Evolutionary conservation across 2,888 invertebrate genomes (phyloP).

Genomic region (Leptura quadrifasciata): DNA sequence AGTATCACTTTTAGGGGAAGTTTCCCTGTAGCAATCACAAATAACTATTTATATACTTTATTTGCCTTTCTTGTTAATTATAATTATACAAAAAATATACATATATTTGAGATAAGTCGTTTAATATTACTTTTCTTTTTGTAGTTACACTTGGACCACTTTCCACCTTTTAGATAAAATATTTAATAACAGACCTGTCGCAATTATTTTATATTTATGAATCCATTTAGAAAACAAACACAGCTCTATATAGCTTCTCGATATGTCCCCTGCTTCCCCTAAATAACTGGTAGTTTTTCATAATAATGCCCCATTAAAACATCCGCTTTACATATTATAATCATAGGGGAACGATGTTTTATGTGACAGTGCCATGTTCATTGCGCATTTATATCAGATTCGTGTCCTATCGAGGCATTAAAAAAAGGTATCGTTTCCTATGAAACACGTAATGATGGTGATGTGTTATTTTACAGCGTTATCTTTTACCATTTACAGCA

Average conservation of each 20-base stretch:
- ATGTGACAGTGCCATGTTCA: constrained; percentile 47
- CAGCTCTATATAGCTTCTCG: neutral
- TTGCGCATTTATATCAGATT: constrained; percentile 47
- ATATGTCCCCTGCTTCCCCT: neutral
- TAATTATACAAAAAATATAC: no score
- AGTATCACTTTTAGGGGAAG: no score
- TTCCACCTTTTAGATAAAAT: no score
- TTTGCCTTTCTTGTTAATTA: no score
- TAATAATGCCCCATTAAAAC: constrained; percentile 20
- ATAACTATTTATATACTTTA: no score
- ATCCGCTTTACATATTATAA: constrained; percentile 28
- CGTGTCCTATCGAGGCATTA: constrained; percentile 47
- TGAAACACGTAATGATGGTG: constrained; percentile 36
- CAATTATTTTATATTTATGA: neutral
- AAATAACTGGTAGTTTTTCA: constrained; percentile 22
- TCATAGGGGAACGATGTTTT: constrained; percentile 39
- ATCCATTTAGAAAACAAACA: neutral
- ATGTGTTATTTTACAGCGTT: constrained; percentile 40
- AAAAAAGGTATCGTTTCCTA: constrained; percentile 49
- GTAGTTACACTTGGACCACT: no score
- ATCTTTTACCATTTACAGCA: constrained; percentile 42
- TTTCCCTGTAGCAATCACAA: no score
- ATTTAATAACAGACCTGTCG: no score
- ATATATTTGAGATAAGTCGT: no score
- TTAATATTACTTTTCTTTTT: no score